These are phyloP conservation scores for Ameiurus melas DNA, from an alignment of 2,113 vertebrate species.

Conservation along the genomic window DNA sequence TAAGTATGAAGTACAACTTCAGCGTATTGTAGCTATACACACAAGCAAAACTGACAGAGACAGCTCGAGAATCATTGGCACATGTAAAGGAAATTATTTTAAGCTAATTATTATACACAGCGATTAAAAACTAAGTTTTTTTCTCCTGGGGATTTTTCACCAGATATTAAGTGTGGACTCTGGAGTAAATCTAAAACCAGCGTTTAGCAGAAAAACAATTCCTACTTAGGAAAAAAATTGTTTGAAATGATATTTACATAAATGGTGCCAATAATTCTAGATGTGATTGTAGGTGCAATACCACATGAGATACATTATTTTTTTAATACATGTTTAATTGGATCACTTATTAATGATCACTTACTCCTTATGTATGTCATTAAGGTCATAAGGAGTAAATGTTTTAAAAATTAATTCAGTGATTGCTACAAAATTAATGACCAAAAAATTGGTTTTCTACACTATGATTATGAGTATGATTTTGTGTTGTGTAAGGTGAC, in stretches of 20 bases:
- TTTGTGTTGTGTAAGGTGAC: background rate
- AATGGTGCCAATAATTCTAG: background rate
- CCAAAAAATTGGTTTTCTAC: background rate
- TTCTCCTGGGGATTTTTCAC: background rate
- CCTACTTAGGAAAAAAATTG: background rate
- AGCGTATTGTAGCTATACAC: background rate
- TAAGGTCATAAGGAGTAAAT: background rate
- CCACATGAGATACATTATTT: background rate
- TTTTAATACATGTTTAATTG: background rate
- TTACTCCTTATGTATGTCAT: background rate
- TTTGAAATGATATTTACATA: background rate
- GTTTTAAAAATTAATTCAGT: background rate
- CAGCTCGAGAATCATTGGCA: background rate
- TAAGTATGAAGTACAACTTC: constrained; percentile 66
- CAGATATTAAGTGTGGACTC: background rate
- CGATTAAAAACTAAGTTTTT: background rate
- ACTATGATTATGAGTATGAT: background rate
- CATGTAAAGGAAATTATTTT: background rate
- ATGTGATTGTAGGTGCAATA: background rate
- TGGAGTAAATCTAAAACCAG: background rate
- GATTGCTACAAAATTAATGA: background rate
- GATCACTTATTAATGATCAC: background rate
- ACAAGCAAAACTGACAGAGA: background rate
- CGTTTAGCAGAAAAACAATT: background rate
- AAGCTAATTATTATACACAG: background rate